phyloP scores from a whole-genome alignment of 2,888 invertebrate species.

The Mythimna lalbum region DNA sequence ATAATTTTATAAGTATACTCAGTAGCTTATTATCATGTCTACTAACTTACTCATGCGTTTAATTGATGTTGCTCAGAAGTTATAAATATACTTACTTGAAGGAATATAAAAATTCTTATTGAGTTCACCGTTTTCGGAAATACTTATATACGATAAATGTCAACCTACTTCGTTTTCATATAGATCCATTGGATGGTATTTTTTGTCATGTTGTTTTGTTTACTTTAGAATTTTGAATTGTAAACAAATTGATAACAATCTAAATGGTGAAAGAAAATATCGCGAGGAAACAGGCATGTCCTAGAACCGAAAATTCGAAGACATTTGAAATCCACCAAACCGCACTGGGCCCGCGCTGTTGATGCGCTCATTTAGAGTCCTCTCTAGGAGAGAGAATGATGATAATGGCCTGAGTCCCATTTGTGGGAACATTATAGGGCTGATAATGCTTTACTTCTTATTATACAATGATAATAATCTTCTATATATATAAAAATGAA shows the following conservation, averaged over 20 bases:
- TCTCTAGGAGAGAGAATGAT: no score
- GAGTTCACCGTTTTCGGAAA: not conserved
- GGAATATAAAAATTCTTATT: not conserved
- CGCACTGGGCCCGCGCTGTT: no score
- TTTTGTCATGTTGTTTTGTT: conserved; percentile 16
- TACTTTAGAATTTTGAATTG: conserved; percentile 2
- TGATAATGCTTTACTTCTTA: no score
- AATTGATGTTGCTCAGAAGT: conserved; percentile 10
- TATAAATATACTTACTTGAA: not conserved
- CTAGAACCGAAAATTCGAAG: no score
- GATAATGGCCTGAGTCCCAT: no score
- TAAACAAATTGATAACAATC: not conserved
- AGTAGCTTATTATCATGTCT: conserved; percentile 1
- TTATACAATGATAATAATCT: no score
- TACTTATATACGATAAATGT: not conserved
- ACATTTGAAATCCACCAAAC: no score
- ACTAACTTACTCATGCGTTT: not conserved
- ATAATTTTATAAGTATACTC: conserved; percentile 2
- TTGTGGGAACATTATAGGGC: no score
- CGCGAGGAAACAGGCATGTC: no score
- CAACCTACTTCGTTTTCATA: not conserved
- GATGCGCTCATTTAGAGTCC: no score
- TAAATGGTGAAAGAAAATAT: no score
- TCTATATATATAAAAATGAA: no score
- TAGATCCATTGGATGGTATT: not conserved